These are phyloP conservation scores for Catalaphyllia jardinei DNA, from an alignment of 64 coral and sea anemone species.

Conservation along the genomic window DNA sequence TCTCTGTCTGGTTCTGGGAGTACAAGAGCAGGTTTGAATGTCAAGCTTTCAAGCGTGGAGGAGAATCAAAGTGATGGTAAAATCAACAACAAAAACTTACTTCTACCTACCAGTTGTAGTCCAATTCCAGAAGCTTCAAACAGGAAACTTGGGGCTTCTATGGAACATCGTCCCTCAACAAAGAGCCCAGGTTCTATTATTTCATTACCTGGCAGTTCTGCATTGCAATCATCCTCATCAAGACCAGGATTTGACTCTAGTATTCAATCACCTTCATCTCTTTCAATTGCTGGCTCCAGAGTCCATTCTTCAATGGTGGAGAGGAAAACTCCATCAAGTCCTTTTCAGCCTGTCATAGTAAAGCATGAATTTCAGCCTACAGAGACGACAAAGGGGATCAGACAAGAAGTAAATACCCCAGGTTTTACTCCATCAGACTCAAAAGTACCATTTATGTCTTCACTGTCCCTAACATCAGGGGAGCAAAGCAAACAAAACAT, in stretches of 20 bases:
- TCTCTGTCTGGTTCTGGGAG: background rate
- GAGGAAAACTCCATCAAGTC: slow-evolving; percentile 15
- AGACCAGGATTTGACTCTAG: slow-evolving; percentile 1
- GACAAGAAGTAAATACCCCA: slow-evolving; percentile 6
- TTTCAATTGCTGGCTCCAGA: background rate
- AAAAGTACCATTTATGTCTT: background rate
- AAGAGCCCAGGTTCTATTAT: background rate
- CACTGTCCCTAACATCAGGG: background rate
- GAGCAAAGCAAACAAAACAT: background rate
- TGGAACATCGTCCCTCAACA: background rate
- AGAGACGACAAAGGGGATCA: slow-evolving; percentile 18
- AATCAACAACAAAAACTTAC: background rate
- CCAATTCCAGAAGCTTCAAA: slow-evolving; percentile 1
- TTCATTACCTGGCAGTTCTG: background rate
- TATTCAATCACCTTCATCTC: background rate
- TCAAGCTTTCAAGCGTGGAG: background rate
- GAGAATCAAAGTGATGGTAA: background rate
- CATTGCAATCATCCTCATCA: background rate
- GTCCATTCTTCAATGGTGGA: background rate
- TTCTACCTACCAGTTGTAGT: background rate
- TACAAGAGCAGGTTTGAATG: background rate
- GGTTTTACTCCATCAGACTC: background rate
- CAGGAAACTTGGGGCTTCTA: background rate
- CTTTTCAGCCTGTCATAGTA: slow-evolving; percentile 37
- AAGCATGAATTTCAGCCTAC: slow-evolving; percentile 35